Evolutionary conservation across 2,797 vertebrate species (phyloP).

Genomic region (Balearica regulorum): DNA sequence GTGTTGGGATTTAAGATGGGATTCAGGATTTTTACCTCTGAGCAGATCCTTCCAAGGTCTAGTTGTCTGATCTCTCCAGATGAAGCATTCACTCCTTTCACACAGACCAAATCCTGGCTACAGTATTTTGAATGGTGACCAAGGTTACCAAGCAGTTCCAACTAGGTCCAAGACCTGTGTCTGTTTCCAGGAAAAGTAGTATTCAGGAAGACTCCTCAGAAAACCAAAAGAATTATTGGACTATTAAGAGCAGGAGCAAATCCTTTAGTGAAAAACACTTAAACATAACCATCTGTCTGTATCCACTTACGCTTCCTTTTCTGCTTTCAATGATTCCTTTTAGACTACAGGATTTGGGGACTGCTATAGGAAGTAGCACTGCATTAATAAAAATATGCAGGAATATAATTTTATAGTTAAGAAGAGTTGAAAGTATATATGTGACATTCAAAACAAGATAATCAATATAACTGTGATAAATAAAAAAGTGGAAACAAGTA

Average conservation of each 20-base stretch:
- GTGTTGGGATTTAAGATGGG: background rate
- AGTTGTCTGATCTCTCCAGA: background rate
- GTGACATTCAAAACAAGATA: background rate
- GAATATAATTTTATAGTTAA: background rate
- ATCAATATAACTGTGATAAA: background rate
- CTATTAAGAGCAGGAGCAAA: background rate
- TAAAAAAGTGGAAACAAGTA: background rate
- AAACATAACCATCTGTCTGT: background rate
- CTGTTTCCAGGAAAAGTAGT: background rate
- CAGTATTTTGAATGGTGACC: background rate
- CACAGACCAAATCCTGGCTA: background rate
- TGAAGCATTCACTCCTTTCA: background rate
- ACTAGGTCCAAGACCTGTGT: background rate
- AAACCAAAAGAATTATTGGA: background rate
- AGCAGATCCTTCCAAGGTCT: background rate
- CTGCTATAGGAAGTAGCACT: background rate
- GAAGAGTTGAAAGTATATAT: background rate
- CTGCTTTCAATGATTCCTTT: background rate
- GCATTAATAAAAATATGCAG: background rate
- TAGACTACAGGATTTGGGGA: background rate
- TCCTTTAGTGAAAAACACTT: background rate
- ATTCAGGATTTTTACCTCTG: background rate
- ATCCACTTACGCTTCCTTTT: background rate
- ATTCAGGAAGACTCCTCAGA: background rate
- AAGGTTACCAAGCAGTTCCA: background rate